Percentiles rank a stretch among this genome's conserved stretches.
Evolutionary conservation across 2,888 invertebrate species (phyloP).

Genomic region (Hemistola chrysoprasaria): DNA sequence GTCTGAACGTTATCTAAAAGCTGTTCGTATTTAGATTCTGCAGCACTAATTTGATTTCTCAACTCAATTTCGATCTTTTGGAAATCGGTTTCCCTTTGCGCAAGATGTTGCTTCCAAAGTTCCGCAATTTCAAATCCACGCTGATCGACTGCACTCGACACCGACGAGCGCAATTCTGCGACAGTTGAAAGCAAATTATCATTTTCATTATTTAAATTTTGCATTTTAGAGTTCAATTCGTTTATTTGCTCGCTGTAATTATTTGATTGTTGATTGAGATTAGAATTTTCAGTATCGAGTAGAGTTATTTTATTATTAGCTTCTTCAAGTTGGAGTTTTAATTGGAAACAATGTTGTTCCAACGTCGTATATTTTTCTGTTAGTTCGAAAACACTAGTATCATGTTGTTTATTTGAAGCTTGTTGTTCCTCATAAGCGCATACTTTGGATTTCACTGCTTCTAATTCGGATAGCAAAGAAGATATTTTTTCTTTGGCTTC

Average conservation of each 20-base stretch:
- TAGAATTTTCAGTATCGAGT: slow-evolving; percentile 45
- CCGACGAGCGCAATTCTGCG: slow-evolving; percentile 68
- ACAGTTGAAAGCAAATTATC: slow-evolving; percentile 69
- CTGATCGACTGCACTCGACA: slow-evolving; percentile 83
- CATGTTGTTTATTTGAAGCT: slow-evolving; percentile 24
- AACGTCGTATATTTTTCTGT: slow-evolving; percentile 44
- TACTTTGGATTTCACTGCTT: slow-evolving; percentile 37
- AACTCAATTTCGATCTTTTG: slow-evolving; percentile 75
- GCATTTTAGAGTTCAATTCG: slow-evolving; percentile 56
- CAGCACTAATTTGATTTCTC: slow-evolving; percentile 71
- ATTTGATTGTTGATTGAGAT: slow-evolving; percentile 36
- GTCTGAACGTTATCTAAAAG: slow-evolving; percentile 70
- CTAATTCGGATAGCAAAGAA: slow-evolving; percentile 44
- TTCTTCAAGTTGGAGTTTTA: slow-evolving; percentile 51
- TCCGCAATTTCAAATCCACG: slow-evolving; percentile 86
- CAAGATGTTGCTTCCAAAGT: slow-evolving; percentile 86
- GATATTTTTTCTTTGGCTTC: slow-evolving; percentile 41
- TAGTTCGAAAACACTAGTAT: slow-evolving; percentile 33
- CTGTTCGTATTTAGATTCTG: slow-evolving; percentile 74
- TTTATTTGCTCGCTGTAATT: slow-evolving; percentile 47
- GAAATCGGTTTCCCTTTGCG: slow-evolving; percentile 84
- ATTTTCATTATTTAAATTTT: slow-evolving; percentile 67
- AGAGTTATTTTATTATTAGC: slow-evolving; percentile 62
- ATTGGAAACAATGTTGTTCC: slow-evolving; percentile 46
- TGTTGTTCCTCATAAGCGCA: slow-evolving; percentile 36